Base-by-base conservation (phyloP, 2,797 vertebrate genomes). In the Buceros bicornis region DNA sequence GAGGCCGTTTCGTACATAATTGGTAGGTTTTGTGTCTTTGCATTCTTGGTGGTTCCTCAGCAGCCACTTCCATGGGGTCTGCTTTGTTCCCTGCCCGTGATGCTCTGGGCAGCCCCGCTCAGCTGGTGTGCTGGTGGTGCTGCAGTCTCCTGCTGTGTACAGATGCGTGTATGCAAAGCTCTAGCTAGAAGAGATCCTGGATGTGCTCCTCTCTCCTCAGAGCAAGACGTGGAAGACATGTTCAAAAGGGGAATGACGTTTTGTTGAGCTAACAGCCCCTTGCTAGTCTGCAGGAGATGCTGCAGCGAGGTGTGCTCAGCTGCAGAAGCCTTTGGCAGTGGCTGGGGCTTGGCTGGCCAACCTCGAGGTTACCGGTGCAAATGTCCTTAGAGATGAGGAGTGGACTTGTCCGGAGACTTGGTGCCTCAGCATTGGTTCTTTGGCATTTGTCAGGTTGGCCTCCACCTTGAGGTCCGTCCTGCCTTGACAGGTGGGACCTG, bases 141-240 rank as follows among this genome's bases (percentile, higher is more conserved):
- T 51, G 7, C 56, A n/a, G 31, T 53, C 53, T 79, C 47, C 57
- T 42, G 4, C 21, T 19, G 5, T 13, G 35, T 37, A 11, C 42
- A 57, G 42, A 2, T 4, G 20, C 0, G 5, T 1, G 2, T 26
- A 9, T 70, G 29, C n/a, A 76, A 72, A 45, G 7, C 11, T 62
- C 28, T 11, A 12, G 29, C 79, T 78, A 29, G 53, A 37, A 61
- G 25, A 73, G 12, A 22, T 28, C 42, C 13, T 35, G 15, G 26
- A 20, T 61, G 47, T 65, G 60, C 53, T 64, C 28, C 33, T 87
- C 10, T 82, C 13, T 73, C 31, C 62, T 60, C 48, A 24, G n/a
- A 65, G 11, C 13, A n/a, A 29, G 51, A 28, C 4, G 1, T 24
- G 14, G 29, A 51, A 69, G 54, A 19, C 16, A 8, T 1, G 8